phyloP scores from a whole-genome alignment of 2,113 vertebrate genomes.

The Mobula hypostoma region DNA sequence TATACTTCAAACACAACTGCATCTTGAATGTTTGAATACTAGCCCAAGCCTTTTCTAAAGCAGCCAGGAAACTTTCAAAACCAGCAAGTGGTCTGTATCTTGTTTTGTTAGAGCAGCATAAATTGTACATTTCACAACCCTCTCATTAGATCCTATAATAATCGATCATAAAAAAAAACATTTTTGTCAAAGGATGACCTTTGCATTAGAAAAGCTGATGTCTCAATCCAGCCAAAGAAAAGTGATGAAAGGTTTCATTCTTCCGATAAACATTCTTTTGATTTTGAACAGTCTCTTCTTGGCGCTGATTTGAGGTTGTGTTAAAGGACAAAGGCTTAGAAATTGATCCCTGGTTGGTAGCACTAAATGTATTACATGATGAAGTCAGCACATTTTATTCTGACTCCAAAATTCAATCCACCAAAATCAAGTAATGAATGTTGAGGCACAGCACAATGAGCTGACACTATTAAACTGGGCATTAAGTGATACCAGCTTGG shows the following conservation, averaged over 20 bases:
- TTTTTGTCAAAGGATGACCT: neutral
- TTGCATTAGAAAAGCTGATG: neutral
- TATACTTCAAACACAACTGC: neutral
- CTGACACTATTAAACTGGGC: no score
- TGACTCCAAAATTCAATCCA: no score
- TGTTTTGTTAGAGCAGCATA: neutral
- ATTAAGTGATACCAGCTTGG: no score
- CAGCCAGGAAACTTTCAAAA: neutral
- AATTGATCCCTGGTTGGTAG: no score
- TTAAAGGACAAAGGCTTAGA: no score
- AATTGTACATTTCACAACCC: neutral
- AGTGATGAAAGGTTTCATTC: neutral
- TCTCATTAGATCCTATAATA: neutral
- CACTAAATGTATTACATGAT: no score
- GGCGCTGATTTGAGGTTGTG: no score
- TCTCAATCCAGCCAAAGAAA: neutral
- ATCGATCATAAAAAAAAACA: neutral
- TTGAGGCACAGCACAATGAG: no score
- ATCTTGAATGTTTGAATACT: neutral
- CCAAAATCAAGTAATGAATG: no score
- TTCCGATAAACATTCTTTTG: neutral
- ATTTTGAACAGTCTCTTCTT: neutral
- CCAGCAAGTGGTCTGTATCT: neutral
- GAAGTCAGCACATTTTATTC: no score
- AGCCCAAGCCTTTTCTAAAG: neutral